Evolutionary conservation across 2,113 vertebrate genomes (phyloP), one percentile per base, ranked within the genome.

Genomic region (Thinocorus orbignyianus): DNA sequence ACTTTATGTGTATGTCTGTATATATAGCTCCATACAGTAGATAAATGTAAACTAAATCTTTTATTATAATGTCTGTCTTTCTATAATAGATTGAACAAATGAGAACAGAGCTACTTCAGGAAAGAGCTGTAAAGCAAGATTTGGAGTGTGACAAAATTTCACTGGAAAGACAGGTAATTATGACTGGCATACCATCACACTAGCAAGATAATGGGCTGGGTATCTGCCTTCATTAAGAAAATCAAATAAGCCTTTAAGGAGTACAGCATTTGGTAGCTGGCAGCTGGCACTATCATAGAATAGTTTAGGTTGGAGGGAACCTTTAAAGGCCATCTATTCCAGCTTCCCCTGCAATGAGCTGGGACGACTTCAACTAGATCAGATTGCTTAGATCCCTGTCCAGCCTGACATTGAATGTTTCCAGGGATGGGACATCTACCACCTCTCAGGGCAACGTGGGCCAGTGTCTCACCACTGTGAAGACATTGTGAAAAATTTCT

Each of bases 101-200:
- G 98, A 99, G 99, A 95, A 98, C 95, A 46, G 99, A 99, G 94
- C 98, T 99, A 24, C 98, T 99, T 93, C 99, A 99, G 97, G 99
- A 99, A 97, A 98, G 99, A 97, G 98, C 99, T 87, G 90, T 97
- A 89, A 98, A 98, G 95, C 99, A 99, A 96, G 99, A 99, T 94
- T 95, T 99, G 98, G 99, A 99, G 96, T 99, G 99, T 97, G 99
- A 99, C 98, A 99, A 99, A 98, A 98, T 99, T 94, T 98, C 99
- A 10, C 97, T 99, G 97, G 99, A 99, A 98, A 99, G 99, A 98
- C 99, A 99, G 99, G 99, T 99, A 98, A 97, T 91, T 70, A 30
- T 51, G 41, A 33, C 54, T 91, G 57, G 17, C 26, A 52, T 73
- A 31, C 35, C 9, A 54, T 77, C 42, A 51, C 31, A 7, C 17